Evolutionary conservation across 2,113 vertebrate genomes (phyloP).

Genomic region (Promerops cafer): DNA sequence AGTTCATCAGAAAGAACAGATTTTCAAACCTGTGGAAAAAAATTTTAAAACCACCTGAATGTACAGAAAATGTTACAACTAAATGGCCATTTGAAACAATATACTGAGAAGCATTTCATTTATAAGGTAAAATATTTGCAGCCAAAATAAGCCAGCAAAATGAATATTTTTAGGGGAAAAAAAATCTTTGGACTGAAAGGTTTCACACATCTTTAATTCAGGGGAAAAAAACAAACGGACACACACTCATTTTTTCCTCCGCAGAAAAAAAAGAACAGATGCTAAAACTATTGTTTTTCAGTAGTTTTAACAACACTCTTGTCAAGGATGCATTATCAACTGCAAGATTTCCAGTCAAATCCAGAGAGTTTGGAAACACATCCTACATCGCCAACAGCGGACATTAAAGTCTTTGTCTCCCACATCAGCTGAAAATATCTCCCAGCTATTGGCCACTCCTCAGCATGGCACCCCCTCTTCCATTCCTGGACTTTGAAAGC

Average conservation of each 20-base stretch:
- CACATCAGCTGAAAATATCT: neutral
- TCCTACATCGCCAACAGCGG: neutral
- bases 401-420: neutral
- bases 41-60: accelerated
- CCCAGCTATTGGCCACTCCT: neutral
- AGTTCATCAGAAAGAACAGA: neutral
- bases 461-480: neutral
- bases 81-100: neutral
- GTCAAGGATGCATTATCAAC: neutral
- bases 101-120: neutral
- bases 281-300: neutral
- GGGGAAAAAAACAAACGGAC: accelerated
- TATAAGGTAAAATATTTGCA: neutral
- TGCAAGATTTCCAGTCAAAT: neutral
- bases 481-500: neutral
- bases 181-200: neutral
- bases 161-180: neutral
- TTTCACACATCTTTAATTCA: neutral
- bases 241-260: neutral
- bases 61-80: neutral
- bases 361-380: neutral
- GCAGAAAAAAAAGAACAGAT: neutral
- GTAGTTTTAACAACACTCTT: neutral
- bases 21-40: neutral
- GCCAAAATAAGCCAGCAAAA: neutral